Base-by-base conservation (phyloP, 2,797 vertebrate species). In the Streptopelia turtur region DNA sequence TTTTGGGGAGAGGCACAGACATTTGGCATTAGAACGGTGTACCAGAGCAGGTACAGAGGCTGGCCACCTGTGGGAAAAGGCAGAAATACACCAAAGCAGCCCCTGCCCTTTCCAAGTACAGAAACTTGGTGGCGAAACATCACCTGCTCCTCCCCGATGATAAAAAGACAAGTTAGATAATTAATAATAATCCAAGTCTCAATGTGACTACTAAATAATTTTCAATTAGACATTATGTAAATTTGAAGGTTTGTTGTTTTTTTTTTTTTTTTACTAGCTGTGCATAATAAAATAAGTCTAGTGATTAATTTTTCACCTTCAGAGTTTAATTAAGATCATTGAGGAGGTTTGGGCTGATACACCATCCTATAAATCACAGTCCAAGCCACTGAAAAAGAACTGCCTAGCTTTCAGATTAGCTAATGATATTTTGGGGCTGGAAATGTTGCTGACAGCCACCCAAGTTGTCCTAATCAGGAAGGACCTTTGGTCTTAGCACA, bases 291-390 rank as follows among this genome's bases (percentile, higher is more conserved):
- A 95, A 59, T 81, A 95, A 75, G 35, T 76, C 10, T 7, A 13
- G 63, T 95, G 87, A 90, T 96, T 95, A 93, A 93, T 97, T 96
- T 97, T 94, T 95, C 83, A 91, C 80, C 85, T 71, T 94, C 76
- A 80, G 83, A 96, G 92, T 97, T 96, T 97, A 96, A 96, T 94
- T 96, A 94, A 94, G 91, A 96, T 87, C 88, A 55, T 96, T 95
- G 64, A 60, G 56, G 86, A 82, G 83, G 80, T 89, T 92, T 91
- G 75, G 89, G 39, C 70, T 68, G 65, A 90, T 89, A 72, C 30
- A 76, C 57, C 3, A 1, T 24, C 50, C 89, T 65, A 77, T 90
- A 93, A 94, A 95, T 96, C 83, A 87, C 70, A 89, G 74, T 76
- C 50, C 56, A 78, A 86, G 74, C 50, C 41, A 55, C 80, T 93